Evolutionary conservation across 2,113 vertebrate genomes (phyloP), one percentile per base, ranked within the genome.

Genomic region (Mus spicilegus): DNA sequence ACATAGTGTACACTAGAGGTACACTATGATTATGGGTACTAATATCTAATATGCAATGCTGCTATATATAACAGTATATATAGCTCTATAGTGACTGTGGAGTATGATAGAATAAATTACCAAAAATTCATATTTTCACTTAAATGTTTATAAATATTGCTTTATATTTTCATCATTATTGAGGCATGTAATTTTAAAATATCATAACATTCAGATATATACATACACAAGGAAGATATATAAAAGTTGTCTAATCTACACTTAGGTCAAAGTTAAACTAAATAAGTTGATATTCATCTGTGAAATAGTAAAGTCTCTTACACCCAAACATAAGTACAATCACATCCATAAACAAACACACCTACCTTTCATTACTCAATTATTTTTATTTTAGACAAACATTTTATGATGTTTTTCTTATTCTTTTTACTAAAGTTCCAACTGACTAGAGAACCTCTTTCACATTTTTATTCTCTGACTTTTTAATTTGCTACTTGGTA

Each of bases 231-330:
- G 19, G 46, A 42, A 46, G 26, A 33, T 33, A 42, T 30, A 72
- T 87, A 87, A 54, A 87, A 84, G n/a, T 5, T 90, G 92, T 14
- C 2, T 49, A 63, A 22, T 54, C 0, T 42, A 3, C 33, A 49
- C 2, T 84, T 92, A 73, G 6, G 3, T 28, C 33, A 56, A 5
- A n/a, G 39, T 80, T 16, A 22, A 69, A 30, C 1, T 90, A 82
- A 91, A 78, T 49, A 22, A 16, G 87, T 20, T 73, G 33, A 58
- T 63, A 85, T 12, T 72, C 0, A 69, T 1, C 61, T 33, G 51
- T 88, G 33, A 85, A 92, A n/a, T 65, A 76, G 58, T 11, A 96
- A 69, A 33, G 77, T n/a, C 30, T 91, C 51, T 73, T 70, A 46
- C 24, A 33, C 19, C 82, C 1, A 85, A 26, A 36, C 51, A 56